Evolutionary conservation across 2,888 invertebrate species (phyloP), one percentile per base, ranked within the genome.

Genomic region (Platynereis dumerilii): DNA sequence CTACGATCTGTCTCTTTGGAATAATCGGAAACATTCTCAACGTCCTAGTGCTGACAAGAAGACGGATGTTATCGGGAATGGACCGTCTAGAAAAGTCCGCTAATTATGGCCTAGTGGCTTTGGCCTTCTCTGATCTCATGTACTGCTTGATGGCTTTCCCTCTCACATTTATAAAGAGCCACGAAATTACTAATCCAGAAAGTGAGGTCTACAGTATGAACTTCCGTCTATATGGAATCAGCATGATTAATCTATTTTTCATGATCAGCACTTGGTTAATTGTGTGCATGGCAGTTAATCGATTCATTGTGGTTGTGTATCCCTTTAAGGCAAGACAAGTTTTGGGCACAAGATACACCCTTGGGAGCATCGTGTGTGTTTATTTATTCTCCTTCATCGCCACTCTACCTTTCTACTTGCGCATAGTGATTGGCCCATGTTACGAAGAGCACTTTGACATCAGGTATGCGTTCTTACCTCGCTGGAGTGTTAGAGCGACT

Each of bases 21-120:
- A 90, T 92, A 75, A 86, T 91, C 63, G 92, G 92, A 52, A 92
- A 92, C 82, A 87, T 91, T 48, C 87, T 92, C 71, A 92, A 92
- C 84, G 86, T 92, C 71, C 87, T 91, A 73, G 92, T 92, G 26
- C 87, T 92, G 68, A 91, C 91, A 53, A 87, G 91, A 68, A 67
- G 78, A n/a, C 77, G 80, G 65, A 68, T 81, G 26, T 74, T 75
- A 42, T 75, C 74, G 59, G 77, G 79, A 7, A 75, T 80, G 71
- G 88, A 90, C 69, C 90, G 91, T 74, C 90, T 92, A 88, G 88
- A 91, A 74, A 91, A 91, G 44, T 90, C 91, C 0, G 92, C 92
- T 48, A 92, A 92, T 82, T 89, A 91, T 81, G 92, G 83, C 90
- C 75, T 85, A 39, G 79, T 86, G 88, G 91, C 91, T 63, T 89